Evolutionary conservation across 2,888 invertebrate species (phyloP).

Genomic region (Drosophila macrospina): DNA sequence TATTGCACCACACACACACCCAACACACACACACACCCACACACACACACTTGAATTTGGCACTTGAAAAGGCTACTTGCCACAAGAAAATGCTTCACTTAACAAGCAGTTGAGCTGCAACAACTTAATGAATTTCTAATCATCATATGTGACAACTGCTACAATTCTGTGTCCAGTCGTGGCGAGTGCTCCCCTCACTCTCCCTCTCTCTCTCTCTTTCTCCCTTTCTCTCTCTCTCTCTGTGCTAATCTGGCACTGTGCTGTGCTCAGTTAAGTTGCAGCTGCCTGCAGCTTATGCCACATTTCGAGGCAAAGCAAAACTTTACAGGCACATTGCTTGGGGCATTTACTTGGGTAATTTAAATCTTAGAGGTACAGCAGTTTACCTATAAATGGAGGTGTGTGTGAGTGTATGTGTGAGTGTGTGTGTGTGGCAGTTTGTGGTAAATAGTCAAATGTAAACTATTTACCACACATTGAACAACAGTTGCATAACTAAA

Average conservation of each 20-base stretch:
- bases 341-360: slow-evolving; percentile 67
- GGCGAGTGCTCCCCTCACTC: not conserved
- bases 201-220: not conserved
- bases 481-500: slow-evolving; percentile 66
- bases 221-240: slow-evolving; percentile 2
- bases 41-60: not conserved
- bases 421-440: slow-evolving; percentile 16
- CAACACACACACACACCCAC: too few species aligned
- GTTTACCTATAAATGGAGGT: slow-evolving; percentile 26
- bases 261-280: slow-evolving; percentile 14
- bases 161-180: slow-evolving; percentile 16
- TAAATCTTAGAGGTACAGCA: slow-evolving; percentile 57
- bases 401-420: slow-evolving; percentile 6
- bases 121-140: slow-evolving; percentile 63
- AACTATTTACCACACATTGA: slow-evolving; percentile 73
- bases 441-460: slow-evolving; percentile 73
- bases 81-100: slow-evolving; percentile 49
- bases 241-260: slow-evolving; percentile 24
- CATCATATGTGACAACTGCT: slow-evolving; percentile 54
- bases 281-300: slow-evolving; percentile 30
- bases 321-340: slow-evolving; percentile 23
- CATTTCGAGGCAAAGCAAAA: slow-evolving; percentile 39
- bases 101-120: slow-evolving; percentile 54
- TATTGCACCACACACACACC: too few species aligned
- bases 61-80: slow-evolving; percentile 33